A percentile compares a stretch with the other conserved stretches of the same genome.
Conservation (phyloP, 2,888 invertebrate genomes). For the Eurytoma californica region DNA sequence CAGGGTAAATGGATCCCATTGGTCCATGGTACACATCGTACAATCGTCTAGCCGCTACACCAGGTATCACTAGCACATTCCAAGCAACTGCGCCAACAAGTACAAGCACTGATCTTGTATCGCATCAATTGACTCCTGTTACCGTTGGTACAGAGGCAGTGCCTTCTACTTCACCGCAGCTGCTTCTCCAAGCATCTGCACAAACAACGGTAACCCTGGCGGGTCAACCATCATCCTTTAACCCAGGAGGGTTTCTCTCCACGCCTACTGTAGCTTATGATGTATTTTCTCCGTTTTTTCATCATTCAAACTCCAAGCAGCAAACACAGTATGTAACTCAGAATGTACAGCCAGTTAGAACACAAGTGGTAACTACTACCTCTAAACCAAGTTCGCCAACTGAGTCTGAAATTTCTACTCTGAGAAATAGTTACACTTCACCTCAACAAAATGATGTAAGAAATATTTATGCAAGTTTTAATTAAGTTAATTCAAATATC, state of each 20-base stretch:
- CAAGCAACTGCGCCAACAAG: slow-evolving; percentile 83
- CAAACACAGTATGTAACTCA: slow-evolving; percentile 85
- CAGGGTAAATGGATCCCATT: slow-evolving; percentile 86
- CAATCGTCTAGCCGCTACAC: slow-evolving; percentile 86
- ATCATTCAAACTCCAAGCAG: slow-evolving; percentile 84
- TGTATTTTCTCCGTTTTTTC: slow-evolving; percentile 89
- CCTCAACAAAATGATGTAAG: slow-evolving; percentile 75
- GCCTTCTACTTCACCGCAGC: slow-evolving; percentile 80
- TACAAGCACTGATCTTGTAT: slow-evolving; percentile 80
- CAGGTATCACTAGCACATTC: slow-evolving; percentile 78
- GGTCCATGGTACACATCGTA: slow-evolving; percentile 92
- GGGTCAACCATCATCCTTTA: slow-evolving; percentile 82
- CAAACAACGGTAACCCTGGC: slow-evolving; percentile 79
- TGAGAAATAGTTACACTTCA: slow-evolving; percentile 80
- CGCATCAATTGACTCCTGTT: slow-evolving; percentile 75
- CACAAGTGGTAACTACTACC: slow-evolving; percentile 68
- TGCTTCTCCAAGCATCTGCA: slow-evolving; percentile 81
- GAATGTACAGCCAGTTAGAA: slow-evolving; percentile 81
- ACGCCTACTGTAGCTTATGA: slow-evolving; percentile 83
- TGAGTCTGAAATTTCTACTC: slow-evolving; percentile 78
- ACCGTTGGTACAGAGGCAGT: slow-evolving; percentile 74
- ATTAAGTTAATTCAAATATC: neutral
- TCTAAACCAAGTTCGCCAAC: slow-evolving; percentile 75
- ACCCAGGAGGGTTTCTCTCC: slow-evolving; percentile 84
- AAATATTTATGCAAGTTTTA: neutral